These are phyloP conservation scores for Marisa cornuarietis DNA, from an alignment of 1,140 invertebrate genomes.

Conservation along the genomic window DNA sequence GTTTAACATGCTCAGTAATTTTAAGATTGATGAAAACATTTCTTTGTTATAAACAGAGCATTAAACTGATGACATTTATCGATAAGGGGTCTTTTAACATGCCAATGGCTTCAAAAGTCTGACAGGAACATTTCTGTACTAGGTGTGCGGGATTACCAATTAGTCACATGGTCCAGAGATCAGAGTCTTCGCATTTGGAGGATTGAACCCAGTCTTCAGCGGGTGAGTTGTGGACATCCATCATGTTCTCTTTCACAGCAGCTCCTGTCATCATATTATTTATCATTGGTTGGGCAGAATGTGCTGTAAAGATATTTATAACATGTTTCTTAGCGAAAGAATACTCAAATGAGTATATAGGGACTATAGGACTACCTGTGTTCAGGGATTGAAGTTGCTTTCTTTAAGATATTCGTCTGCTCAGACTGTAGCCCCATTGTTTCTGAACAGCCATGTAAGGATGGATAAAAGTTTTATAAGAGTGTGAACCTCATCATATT, in stretches of 20 bases:
- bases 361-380: not conserved
- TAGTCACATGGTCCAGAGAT: conserved; percentile 96
- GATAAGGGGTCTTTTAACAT: too few relatives aligned
- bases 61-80: too few relatives aligned
- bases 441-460: too few relatives aligned
- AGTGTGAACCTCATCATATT: too few relatives aligned
- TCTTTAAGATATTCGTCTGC: too few relatives aligned
- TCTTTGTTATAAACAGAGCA: too few relatives aligned
- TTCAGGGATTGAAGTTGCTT: not conserved
- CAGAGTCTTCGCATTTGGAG: conserved; percentile 90
- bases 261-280: not conserved
- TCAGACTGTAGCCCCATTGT: too few relatives aligned
- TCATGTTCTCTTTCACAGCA: not conserved
- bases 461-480: too few relatives aligned
- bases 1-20: too few relatives aligned
- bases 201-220: conserved; percentile 80
- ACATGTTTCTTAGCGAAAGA: not conserved
- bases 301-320: not conserved
- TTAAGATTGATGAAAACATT: too few relatives aligned
- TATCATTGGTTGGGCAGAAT: not conserved
- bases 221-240: conserved; percentile 39
- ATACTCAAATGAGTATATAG: not conserved
- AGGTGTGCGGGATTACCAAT: conserved; percentile 79
- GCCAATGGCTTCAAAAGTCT: not conserved
- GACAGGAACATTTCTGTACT: conserved; percentile 5